Percentiles rank a stretch among this genome's conserved stretches.
Evolutionary conservation across 2,797 vertebrate genomes (phyloP).

Genomic region (Hyperoplus lanceolatus): DNA sequence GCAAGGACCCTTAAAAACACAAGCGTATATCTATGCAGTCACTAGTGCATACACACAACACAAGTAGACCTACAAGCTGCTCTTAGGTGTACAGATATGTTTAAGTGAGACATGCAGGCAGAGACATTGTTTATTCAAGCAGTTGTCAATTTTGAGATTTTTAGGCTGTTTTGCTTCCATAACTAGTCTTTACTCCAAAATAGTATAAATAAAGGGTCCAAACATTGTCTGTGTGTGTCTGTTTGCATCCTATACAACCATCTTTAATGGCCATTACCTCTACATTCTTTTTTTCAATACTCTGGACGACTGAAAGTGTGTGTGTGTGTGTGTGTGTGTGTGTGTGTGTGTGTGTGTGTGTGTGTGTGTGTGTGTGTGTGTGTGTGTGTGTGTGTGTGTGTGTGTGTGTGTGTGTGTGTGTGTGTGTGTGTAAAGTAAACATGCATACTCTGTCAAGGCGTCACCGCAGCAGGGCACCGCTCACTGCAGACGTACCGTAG

Average conservation of each 20-base stretch:
- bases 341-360: conserved; percentile 3
- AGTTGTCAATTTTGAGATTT: too few species aligned
- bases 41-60: conserved; percentile 16
- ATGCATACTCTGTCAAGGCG: conserved; percentile 55
- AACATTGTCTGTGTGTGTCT: too few species aligned
- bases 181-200: too few species aligned
- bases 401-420: not conserved
- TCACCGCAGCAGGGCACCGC: conserved; percentile 61
- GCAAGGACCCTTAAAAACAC: conserved; percentile 21
- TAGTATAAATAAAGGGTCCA: too few species aligned
- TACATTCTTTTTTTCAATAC: too few species aligned
- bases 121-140: too few species aligned
- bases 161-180: too few species aligned
- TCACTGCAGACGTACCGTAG: conserved; percentile 69
- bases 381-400: not conserved
- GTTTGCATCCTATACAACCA: too few species aligned
- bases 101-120: too few species aligned
- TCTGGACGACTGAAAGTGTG: too few species aligned
- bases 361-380: not conserved
- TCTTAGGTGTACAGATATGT: not conserved
- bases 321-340: not conserved
- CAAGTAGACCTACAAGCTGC: conserved; percentile 5
- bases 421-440: not conserved
- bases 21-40: conserved; percentile 16
- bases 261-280: too few species aligned